Evolutionary conservation across 2,888 invertebrate species (phyloP).

Genomic region (Hypena proboscidalis): DNA sequence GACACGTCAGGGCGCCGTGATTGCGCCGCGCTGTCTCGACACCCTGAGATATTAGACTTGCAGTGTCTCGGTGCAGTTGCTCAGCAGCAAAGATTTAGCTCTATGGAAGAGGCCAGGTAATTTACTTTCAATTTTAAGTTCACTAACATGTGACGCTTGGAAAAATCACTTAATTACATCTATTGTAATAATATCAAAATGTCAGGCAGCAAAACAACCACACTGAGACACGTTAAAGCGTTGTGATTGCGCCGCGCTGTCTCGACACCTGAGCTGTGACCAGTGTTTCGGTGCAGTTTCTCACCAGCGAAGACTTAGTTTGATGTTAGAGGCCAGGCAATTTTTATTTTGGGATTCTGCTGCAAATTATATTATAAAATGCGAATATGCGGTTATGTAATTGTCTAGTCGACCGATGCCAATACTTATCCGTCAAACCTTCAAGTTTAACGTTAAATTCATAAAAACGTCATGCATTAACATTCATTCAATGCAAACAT

Average conservation of each 20-base stretch:
- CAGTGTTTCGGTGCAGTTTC: constrained; percentile 59
- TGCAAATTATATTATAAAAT: too few species aligned
- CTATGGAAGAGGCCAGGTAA: constrained; percentile 32
- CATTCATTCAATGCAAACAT: too few species aligned
- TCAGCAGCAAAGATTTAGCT: constrained; percentile 47
- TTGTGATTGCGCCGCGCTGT: constrained; percentile 72
- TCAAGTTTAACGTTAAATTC: too few species aligned
- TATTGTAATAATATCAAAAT: constrained; percentile 82
- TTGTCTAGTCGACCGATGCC: too few species aligned
- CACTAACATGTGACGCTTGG: too few species aligned
- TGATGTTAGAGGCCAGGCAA: constrained; percentile 32
- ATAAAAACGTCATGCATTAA: too few species aligned
- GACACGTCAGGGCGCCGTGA: constrained; percentile 68
- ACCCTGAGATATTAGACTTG: constrained; percentile 80
- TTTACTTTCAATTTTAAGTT: constrained; percentile 9
- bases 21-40: constrained; percentile 71
- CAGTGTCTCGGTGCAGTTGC: constrained; percentile 59
- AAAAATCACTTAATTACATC: too few species aligned
- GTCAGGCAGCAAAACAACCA: constrained; percentile 73
- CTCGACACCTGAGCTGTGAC: constrained; percentile 80
- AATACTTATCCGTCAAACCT: too few species aligned
- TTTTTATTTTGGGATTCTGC: too few species aligned
- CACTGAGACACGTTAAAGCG: constrained; percentile 60
- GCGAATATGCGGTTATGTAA: too few species aligned
- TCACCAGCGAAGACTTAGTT: constrained; percentile 47